These are phyloP conservation scores for Galagoides demidoff DNA, from an alignment of 2,797 vertebrate genomes.

Conservation along the genomic window DNA sequence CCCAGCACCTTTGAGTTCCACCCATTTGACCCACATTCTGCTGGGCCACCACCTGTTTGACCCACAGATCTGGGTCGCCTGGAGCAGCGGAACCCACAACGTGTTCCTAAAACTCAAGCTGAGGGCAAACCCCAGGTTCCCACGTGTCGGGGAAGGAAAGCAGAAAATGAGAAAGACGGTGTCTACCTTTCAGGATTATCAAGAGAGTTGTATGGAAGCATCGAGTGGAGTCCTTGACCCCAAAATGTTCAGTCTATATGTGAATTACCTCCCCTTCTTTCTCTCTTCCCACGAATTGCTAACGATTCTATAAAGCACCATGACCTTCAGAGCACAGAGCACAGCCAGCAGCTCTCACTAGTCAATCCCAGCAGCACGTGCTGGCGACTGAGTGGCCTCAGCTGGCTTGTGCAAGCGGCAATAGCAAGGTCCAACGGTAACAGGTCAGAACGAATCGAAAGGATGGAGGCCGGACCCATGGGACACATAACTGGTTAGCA, in stretches of 20 bases:
- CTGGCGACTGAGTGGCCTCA: neutral
- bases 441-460: neutral
- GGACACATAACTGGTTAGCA: neutral
- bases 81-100: neutral
- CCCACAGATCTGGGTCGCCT: neutral
- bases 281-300: neutral
- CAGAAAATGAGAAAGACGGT: rapidly evolving
- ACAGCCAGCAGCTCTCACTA: rapidly evolving
- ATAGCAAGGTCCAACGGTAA: rapidly evolving
- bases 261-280: neutral
- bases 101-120: neutral
- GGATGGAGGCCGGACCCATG: neutral
- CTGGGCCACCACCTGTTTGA: neutral
- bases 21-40: neutral
- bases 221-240: too few species aligned
- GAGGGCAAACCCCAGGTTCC: neutral
- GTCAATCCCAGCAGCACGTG: neutral
- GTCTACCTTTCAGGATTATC: neutral
- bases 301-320: neutral
- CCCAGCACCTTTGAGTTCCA: neutral
- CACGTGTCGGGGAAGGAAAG: neutral
- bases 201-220: neutral
- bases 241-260: rapidly evolving
- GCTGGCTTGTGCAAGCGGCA: too few species aligned
- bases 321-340: neutral